Percentiles rank a stretch among this genome's conserved stretches.
These are phyloP conservation scores for Selenia dentaria DNA, from an alignment of 2,888 invertebrate genomes.

Conservation along the genomic window DNA sequence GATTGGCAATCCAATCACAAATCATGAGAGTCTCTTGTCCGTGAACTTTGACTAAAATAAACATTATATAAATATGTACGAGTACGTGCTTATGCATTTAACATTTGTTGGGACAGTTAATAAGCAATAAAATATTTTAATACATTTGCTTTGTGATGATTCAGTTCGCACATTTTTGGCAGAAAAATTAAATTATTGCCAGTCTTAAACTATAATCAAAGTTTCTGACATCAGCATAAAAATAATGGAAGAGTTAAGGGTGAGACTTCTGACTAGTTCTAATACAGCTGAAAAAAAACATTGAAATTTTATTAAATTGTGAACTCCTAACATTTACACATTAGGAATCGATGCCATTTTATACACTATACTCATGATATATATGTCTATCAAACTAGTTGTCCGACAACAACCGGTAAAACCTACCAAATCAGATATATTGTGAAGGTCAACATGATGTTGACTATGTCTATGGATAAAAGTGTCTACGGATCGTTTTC, in stretches of 20 bases:
- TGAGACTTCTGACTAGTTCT: too few species aligned
- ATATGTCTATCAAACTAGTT: conserved; percentile 1
- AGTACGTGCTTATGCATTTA: conserved; percentile 13
- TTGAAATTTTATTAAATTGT: too few species aligned
- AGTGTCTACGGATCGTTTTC: conserved; percentile 5
- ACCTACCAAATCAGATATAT: conserved; percentile 4
- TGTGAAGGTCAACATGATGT: conserved; percentile 12
- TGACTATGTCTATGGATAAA: background rate
- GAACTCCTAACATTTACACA: too few species aligned
- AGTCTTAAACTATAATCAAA: too few species aligned
- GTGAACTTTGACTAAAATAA: conserved; percentile 19
- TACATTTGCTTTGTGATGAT: conserved; percentile 4
- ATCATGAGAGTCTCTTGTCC: conserved; percentile 10
- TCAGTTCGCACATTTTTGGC: background rate
- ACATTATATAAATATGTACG: conserved; percentile 14
- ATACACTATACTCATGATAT: too few species aligned
- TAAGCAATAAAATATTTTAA: conserved; percentile 7
- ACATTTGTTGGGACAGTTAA: conserved; percentile 9
- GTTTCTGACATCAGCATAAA: background rate
- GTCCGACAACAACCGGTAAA: conserved; percentile 13
- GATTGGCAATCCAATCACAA: conserved; percentile 12
- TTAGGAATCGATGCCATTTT: too few species aligned
- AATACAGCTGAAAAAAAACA: too few species aligned
- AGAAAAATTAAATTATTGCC: background rate
- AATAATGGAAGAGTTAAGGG: background rate